Evolutionary conservation across 92 coral and sea anemone genomes (phyloP), one percentile per base, ranked within the genome.

Genomic region (Muricea muricata): DNA sequence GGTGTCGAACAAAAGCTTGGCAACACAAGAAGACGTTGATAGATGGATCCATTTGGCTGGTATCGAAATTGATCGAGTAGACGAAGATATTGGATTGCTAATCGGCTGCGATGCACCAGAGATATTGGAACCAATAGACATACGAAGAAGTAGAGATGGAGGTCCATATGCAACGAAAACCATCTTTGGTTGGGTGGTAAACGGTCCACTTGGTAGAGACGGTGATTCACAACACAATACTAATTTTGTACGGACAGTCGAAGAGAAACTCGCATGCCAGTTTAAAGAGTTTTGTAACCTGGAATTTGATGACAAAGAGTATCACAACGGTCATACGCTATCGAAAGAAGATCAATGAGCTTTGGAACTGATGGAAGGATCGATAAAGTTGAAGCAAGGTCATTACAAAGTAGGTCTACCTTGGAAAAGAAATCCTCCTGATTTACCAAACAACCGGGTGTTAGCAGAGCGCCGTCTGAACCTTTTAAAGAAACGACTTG

Each of bases 151-250:
- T 54, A 57, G 29, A 35, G 48, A 63, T 7, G 65, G 77, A 83
- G n/a, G n/a, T n/a, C n/a, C n/a, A n/a, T n/a, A n/a, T n/a, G n/a
- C n/a, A n/a, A n/a, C n/a, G n/a, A n/a, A 61, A 60, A 89, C 89
- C 10, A 81, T 73, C 65, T 74, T 92, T 52, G 93, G 95, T 8
- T 86, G 92, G 94, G 81, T 86, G 2, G 14, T 91, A 3, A 91
- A 91, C 60, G 90, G 89, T 30, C 94, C 94, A 35, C 57, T 91
- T 2, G 86, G 88, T 33, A 70, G 86, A 67, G 50, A 23, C 46
- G 81, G 81, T n/a, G n/a, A 37, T 5, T 12, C 78, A 37, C 30
- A 14, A 7, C 57, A 41, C 1, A 39, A 65, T 30, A 84, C 85
- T 15, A 85, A 88, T 66, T 77, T 77, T 37, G 17, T 78, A 17